phyloP scores from a whole-genome alignment of 2,113 vertebrate species.

The Todiramphus saurophagus region DNA sequence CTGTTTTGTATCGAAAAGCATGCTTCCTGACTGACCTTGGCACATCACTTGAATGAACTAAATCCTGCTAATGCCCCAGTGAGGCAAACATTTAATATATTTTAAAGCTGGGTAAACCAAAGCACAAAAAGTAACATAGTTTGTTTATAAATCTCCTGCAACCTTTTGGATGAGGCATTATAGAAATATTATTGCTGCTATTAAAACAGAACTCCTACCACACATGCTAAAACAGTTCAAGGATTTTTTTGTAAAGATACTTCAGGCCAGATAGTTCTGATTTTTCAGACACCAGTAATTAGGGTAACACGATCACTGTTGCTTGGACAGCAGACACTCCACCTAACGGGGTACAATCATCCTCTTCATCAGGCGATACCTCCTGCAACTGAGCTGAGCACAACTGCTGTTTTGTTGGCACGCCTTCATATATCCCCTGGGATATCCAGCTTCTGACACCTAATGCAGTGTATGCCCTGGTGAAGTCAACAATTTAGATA shows the following conservation, averaged over 20 bases:
- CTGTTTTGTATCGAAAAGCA: conserved; percentile 23
- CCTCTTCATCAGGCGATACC: not conserved
- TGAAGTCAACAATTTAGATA: not conserved
- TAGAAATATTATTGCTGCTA: not conserved
- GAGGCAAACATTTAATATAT: conserved; percentile 36
- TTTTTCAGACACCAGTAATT: not conserved
- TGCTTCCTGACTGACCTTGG: conserved; percentile 17
- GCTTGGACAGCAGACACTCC: not conserved
- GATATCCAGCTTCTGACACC: not conserved
- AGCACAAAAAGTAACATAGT: not conserved
- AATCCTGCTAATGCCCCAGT: not conserved
- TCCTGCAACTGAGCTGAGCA: not conserved
- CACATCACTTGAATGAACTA: not conserved
- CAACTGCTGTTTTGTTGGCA: not conserved
- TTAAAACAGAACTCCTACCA: not conserved
- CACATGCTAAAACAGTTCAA: not conserved
- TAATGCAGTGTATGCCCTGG: not conserved
- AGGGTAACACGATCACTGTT: not conserved
- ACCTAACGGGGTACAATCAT: not conserved
- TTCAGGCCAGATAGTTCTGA: not conserved
- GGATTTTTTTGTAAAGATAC: not conserved
- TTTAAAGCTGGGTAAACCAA: conserved; percentile 14
- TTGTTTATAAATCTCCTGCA: not conserved
- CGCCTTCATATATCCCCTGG: not conserved
- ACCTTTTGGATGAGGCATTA: not conserved